phyloP scores from a whole-genome alignment of 1,140 invertebrate species.

The Drosophila tropicalis region DNA sequence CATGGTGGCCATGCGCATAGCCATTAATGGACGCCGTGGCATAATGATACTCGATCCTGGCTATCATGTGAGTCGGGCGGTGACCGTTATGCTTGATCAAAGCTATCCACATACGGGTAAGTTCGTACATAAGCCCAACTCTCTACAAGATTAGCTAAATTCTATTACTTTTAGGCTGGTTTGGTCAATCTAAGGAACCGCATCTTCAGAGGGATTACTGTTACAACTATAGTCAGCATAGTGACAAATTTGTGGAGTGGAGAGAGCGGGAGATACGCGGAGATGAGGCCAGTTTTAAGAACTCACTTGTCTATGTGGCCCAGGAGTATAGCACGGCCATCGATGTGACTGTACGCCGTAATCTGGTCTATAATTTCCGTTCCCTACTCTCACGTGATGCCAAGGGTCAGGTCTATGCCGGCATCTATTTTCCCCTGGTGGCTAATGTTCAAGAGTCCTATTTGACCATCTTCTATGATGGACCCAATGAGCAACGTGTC shows the following conservation, averaged over 20 bases:
- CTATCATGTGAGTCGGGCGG: slow-evolving; percentile 93
- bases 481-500: slow-evolving; percentile 84
- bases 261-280: slow-evolving; percentile 88
- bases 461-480: slow-evolving; percentile 92
- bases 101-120: slow-evolving; percentile 91
- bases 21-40: slow-evolving; percentile 88
- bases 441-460: slow-evolving; percentile 86
- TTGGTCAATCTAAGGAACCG: slow-evolving; percentile 90
- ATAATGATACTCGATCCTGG: slow-evolving; percentile 93
- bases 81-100: slow-evolving; percentile 94
- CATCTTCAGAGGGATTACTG: slow-evolving; percentile 91
- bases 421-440: slow-evolving; percentile 91
- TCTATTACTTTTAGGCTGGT: slow-evolving; percentile 86
- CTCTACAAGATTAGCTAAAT: background rate
- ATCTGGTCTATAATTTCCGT: slow-evolving; percentile 94
- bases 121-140: slow-evolving; percentile 4
- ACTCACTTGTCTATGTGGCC: slow-evolving; percentile 91
- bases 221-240: slow-evolving; percentile 87
- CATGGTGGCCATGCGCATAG: slow-evolving; percentile 90
- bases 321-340: slow-evolving; percentile 91
- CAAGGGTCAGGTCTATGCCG: slow-evolving; percentile 91
- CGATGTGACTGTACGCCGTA: slow-evolving; percentile 93
- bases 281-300: slow-evolving; percentile 85
- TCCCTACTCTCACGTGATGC: slow-evolving; percentile 91
- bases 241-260: slow-evolving; percentile 92